phyloP scores from a whole-genome alignment of 2,888 invertebrate genomes.

The Drosophila cognata region DNA sequence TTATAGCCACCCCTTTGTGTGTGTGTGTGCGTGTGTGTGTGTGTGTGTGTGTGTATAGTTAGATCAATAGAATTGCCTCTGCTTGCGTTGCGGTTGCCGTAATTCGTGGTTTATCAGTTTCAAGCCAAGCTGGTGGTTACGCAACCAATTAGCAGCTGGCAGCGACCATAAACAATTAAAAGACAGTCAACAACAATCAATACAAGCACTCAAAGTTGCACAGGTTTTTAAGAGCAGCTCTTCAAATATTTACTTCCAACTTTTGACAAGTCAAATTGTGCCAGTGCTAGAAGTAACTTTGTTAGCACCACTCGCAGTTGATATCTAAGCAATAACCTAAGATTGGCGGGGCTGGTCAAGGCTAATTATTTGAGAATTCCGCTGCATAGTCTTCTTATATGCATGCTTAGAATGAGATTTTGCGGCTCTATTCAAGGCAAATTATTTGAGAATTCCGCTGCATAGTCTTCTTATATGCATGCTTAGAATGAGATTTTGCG shows the following conservation, averaged over 20 bases:
- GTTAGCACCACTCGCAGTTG: too few relatives aligned
- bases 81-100: constrained; percentile 15
- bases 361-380: too few relatives aligned
- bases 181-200: constrained; percentile 3
- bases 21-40: constrained; percentile 2
- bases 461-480: too few relatives aligned
- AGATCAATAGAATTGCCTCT: constrained; percentile 34
- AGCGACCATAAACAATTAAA: constrained; percentile 2
- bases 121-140: constrained; percentile 6
- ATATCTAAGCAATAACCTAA: too few relatives aligned
- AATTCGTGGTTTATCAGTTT: constrained; percentile 13
- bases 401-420: too few relatives aligned
- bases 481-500: too few relatives aligned
- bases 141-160: constrained; percentile 37
- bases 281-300: background rate
- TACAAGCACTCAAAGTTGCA: background rate
- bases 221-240: background rate
- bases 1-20: constrained; percentile 46
- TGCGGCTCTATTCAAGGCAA: too few relatives aligned
- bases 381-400: too few relatives aligned
- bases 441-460: too few relatives aligned
- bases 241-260: constrained; percentile 17
- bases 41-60: constrained; percentile 8
- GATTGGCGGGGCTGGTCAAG: too few relatives aligned
- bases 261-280: constrained; percentile 9